Evolutionary conservation across 2,113 vertebrate genomes (phyloP).

Genomic region (Cinclus mexicanus): DNA sequence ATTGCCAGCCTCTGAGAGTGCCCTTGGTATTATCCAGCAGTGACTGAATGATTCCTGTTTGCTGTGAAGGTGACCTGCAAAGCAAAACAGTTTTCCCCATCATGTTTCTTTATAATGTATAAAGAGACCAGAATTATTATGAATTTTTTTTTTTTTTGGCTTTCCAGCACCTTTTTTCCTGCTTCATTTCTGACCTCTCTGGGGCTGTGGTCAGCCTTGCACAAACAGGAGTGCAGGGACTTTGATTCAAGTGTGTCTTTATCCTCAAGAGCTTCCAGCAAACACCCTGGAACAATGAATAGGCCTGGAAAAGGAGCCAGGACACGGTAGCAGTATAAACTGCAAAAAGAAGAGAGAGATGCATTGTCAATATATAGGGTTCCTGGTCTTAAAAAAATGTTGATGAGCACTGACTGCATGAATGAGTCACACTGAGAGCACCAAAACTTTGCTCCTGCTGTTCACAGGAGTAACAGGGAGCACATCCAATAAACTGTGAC

Average conservation of each 20-base stretch:
- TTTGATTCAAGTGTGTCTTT: neutral
- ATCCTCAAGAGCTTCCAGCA: neutral
- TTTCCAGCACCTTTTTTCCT: neutral
- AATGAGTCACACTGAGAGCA: neutral
- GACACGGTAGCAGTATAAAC: neutral
- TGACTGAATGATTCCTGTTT: neutral
- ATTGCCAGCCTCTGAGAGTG: neutral
- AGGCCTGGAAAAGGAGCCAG: neutral
- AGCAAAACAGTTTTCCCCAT: neutral
- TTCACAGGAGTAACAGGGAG: neutral
- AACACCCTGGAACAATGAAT: neutral
- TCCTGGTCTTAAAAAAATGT: neutral
- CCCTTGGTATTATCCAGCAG: neutral
- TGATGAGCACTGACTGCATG: neutral
- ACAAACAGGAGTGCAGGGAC: neutral
- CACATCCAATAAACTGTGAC: neutral
- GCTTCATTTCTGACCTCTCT: neutral
- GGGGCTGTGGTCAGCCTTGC: neutral
- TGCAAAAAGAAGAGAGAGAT: neutral
- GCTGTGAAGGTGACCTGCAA: slow-evolving; percentile 21
- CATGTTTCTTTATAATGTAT: neutral
- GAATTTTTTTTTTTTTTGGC: neutral
- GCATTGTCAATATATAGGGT: neutral
- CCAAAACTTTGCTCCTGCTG: neutral
- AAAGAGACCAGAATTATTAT: neutral